phyloP scores from a whole-genome alignment of 1,140 invertebrate species.

The Diabrotica virgifera region DNA sequence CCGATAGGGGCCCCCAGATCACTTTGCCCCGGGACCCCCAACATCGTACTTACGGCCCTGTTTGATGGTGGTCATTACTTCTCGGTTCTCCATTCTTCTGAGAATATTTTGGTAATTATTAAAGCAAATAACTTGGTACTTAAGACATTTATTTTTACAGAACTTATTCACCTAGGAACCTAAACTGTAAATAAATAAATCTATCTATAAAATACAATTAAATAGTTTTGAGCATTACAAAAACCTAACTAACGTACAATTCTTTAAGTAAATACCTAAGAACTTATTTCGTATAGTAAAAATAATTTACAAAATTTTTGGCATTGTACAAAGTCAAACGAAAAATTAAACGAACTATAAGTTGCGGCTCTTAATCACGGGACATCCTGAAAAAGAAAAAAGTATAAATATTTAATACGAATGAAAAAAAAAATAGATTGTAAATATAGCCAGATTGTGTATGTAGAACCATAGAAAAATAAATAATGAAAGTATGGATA shows the following conservation, averaged over 20 bases:
- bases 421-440: neutral
- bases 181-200: constrained; percentile 28
- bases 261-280: constrained; percentile 24
- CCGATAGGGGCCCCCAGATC: too few relatives aligned
- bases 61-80: too few relatives aligned
- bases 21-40: too few relatives aligned
- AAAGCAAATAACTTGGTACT: neutral
- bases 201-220: constrained; percentile 30
- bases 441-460: too few relatives aligned
- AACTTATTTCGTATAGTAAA: constrained; percentile 23
- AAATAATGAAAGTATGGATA: too few relatives aligned
- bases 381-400: constrained; percentile 56
- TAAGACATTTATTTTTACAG: constrained; percentile 18
- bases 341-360: constrained; percentile 32
- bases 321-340: constrained; percentile 35
- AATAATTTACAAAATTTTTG: constrained; percentile 43
- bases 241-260: constrained; percentile 23
- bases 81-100: too few relatives aligned
- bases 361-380: constrained; percentile 44
- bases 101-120: neutral
- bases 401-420: constrained; percentile 18
- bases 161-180: constrained; percentile 8
- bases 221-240: constrained; percentile 33
- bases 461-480: too few relatives aligned
- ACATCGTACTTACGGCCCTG: too few relatives aligned